Evolutionary conservation across 2,113 vertebrate genomes (phyloP), one percentile per base, ranked within the genome.

Genomic region (Neogale vison): DNA sequence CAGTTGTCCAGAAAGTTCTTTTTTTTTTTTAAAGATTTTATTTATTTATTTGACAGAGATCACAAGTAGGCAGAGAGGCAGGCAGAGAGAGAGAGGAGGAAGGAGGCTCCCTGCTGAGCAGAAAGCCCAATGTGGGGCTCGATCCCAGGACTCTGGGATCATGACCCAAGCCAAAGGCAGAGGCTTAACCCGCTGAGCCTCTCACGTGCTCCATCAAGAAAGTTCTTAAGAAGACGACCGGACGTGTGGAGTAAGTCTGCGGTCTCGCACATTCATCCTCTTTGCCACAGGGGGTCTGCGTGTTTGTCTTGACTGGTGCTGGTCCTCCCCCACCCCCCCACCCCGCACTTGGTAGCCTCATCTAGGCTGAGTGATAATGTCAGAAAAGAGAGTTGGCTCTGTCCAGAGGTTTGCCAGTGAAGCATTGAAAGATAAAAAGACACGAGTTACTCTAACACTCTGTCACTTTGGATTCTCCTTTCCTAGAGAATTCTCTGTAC

Each of bases 281-380:
- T 79, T 42, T 10, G 5, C 39, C 3, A 6, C 7, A 0, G 34
- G 39, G 15, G 42, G 1, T 72, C 69, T 55, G 11, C 6, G 0
- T 69, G 39, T 23, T 59, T 82, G 24, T 90, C 55, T 24, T 77
- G 74, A 65, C 65, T 15, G 31, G 17, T 21, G 21, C 31, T 31
- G 34, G 14, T 15, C 17, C 18, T 4, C 18, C 23, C 57, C 21
- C 21, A 8, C 18, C 7, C 23, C 8, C 59, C 42, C 42, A 4
- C 18, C 55, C 55, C 55, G 4, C 24, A 26, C 42, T 52, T 29
- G 81, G 23, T 36, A 52, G 18, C 57, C 34, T 74, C 31, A 23
- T 39, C 24, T 69, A 67, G n/a, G 57, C 29, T 36, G 50, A 76
- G 39, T 45, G 47, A 55, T 39, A 47, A 47, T 39, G 67, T 42